Evolutionary conservation across 2,113 vertebrate genomes (phyloP).

Genomic region (Megaceryle maxima): DNA sequence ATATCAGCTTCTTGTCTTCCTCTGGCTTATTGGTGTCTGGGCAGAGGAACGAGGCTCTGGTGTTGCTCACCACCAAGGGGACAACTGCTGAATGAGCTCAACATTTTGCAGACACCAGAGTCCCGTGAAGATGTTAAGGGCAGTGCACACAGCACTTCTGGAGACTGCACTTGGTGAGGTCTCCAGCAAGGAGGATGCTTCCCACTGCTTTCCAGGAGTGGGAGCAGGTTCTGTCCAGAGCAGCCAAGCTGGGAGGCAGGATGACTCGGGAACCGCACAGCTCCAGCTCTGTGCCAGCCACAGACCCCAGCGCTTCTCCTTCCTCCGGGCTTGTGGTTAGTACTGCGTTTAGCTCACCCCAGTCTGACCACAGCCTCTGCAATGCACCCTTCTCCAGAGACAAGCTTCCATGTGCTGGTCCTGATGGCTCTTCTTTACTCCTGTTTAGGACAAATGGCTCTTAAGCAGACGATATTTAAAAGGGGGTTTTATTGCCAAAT

Average conservation of each 20-base stretch:
- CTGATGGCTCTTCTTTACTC: neutral
- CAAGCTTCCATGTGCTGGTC: neutral
- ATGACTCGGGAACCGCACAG: neutral
- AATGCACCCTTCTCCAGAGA: neutral
- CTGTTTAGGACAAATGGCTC: constrained; percentile 22
- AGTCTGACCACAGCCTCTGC: neutral
- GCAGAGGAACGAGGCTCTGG: neutral
- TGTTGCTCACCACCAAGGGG: neutral
- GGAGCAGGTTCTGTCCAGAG: neutral
- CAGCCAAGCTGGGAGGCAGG: neutral
- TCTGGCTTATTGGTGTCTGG: neutral
- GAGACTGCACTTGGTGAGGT: neutral
- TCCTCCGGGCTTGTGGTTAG: neutral
- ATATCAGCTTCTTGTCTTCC: neutral
- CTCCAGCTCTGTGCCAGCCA: neutral
- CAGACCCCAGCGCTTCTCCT: neutral
- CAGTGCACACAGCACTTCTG: neutral
- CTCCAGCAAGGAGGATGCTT: neutral
- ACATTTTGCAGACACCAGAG: neutral
- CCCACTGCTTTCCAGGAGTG: neutral
- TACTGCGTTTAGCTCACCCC: neutral
- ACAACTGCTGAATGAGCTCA: neutral
- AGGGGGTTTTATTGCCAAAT: constrained; percentile 73
- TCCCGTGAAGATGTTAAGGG: neutral
- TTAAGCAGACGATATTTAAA: constrained; percentile 29